Evolutionary conservation across 2,797 vertebrate species (phyloP), one percentile per base, ranked within the genome.

Genomic region (Antrozous pallidus): DNA sequence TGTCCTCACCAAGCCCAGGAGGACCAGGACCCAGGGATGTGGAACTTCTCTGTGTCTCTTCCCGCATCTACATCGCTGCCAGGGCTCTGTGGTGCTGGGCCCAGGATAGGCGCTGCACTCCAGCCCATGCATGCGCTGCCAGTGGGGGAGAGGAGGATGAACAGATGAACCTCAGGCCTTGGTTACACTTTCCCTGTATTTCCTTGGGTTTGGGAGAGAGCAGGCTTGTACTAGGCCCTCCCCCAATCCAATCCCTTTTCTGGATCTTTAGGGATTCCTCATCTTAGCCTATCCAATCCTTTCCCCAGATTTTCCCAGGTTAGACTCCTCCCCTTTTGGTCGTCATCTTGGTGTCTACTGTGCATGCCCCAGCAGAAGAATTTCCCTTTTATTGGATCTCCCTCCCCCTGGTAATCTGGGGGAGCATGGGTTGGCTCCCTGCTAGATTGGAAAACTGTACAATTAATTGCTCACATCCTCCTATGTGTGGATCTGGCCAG

Each of bases 101-200:
- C 45, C 73, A 24, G 31, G 74, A 77, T 7, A 4, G 5, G n/a
- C 18, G 3, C 11, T 12, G n/a, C 11, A 17, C 74, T 36, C 11
- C 73, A 36, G 74, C 20, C 22, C 49, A 14, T 13, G 2, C 7
- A 14, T 12, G 2, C 3, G 12, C n/a, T 54, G 49, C 47, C 24
- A 1, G 3, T 2, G 12, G 8, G n/a, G 12, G 22, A 9, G 22
- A 54, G 20, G 24, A 26, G 13, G 20, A 5, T 2, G 33, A 38
- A 51, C 3, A 6, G 33, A 51, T 11, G n/a, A 14, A 36, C 47
- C n/a, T 36, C 12, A 12, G n/a, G 47, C 47, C 47, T 51, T 51
- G 8, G n/a, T 14, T 13, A 24, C 33, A 22, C n/a, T 36, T 16
- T 9, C 47, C n/a, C 47, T 16, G 0, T 8, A 5, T 77, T 1